phyloP scores from a whole-genome alignment of 2,797 vertebrate genomes.

The Syngnathus rostellatus region DNA sequence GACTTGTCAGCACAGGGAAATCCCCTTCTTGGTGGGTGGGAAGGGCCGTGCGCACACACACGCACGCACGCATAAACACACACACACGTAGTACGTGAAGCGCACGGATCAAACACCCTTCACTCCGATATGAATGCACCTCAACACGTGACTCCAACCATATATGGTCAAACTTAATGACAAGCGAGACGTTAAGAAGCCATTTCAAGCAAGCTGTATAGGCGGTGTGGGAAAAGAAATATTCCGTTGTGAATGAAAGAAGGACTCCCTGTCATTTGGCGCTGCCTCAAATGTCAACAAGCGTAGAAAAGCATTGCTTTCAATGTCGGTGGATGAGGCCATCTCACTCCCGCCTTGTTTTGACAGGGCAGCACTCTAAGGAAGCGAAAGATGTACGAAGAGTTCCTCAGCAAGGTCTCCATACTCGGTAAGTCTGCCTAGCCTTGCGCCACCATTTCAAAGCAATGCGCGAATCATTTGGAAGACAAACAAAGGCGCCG shows the following conservation, averaged over 20 bases:
- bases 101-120: constrained; percentile 33
- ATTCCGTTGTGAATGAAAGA: neutral
- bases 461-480: no score
- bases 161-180: constrained; percentile 3
- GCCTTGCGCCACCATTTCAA: no score
- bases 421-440: constrained; percentile 81
- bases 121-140: constrained; percentile 22
- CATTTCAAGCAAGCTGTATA: neutral
- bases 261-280: neutral
- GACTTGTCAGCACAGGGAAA: constrained; percentile 69
- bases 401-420: constrained; percentile 97
- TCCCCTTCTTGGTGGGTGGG: constrained; percentile 62
- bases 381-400: constrained; percentile 98
- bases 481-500: no score
- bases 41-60: constrained; percentile 52
- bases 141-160: neutral
- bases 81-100: constrained; percentile 43
- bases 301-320: neutral
- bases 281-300: neutral
- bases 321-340: no score
- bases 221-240: neutral
- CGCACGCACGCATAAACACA: constrained; percentile 46
- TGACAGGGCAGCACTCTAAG: constrained; percentile 90
- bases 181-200: neutral
- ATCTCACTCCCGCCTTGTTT: neutral